Percentiles rank a stretch among this genome's conserved stretches.
phyloP scores from a whole-genome alignment of 1,140 invertebrate species.

The Caerostris darwini region DNA sequence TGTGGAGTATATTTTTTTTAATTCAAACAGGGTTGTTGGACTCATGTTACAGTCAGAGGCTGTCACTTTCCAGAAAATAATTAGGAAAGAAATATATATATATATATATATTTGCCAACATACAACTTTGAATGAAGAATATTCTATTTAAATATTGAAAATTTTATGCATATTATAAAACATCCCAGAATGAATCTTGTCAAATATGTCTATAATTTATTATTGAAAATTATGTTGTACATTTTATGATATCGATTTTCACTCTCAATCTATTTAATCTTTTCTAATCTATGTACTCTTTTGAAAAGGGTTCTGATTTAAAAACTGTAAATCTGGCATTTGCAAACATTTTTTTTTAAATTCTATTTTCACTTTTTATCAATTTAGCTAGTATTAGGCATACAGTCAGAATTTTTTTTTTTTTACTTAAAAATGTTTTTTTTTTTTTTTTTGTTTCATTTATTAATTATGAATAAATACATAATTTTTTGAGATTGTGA shows the following conservation, averaged over 20 bases:
- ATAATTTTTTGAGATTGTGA: slow-evolving; percentile 8
- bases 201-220: too few species aligned
- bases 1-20: background rate
- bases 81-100: background rate
- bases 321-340: background rate
- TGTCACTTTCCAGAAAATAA: slow-evolving; percentile 17
- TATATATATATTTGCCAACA: too few species aligned
- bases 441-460: background rate
- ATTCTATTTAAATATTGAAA: too few species aligned
- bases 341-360: background rate
- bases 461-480: background rate
- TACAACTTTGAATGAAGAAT: too few species aligned
- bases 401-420: background rate
- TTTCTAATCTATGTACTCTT: too few species aligned
- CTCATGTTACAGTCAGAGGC: slow-evolving; percentile 40
- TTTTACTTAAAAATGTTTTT: background rate
- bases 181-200: too few species aligned
- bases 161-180: too few species aligned
- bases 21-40: slow-evolving; percentile 50
- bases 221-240: too few species aligned
- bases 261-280: too few species aligned
- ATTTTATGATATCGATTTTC: too few species aligned
- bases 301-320: background rate
- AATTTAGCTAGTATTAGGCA: background rate
- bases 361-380: background rate